Percentiles rank a stretch among this genome's conserved stretches.
These are phyloP conservation scores for Latheticus oryzae DNA, from an alignment of 2,888 invertebrate genomes.

Conservation along the genomic window DNA sequence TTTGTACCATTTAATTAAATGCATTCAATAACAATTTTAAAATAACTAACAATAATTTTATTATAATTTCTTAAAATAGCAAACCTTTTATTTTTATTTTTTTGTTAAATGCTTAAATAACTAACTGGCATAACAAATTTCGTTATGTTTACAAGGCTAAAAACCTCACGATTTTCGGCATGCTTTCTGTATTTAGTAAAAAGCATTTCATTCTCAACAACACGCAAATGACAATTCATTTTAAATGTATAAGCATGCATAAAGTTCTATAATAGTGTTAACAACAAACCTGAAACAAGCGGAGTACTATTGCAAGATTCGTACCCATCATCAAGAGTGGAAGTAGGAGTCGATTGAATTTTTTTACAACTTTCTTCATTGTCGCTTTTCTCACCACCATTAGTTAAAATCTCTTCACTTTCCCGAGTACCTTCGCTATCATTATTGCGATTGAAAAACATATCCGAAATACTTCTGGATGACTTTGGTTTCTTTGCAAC, in stretches of 20 bases:
- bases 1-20: too few species aligned
- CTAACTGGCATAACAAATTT: constrained; percentile 11
- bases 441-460: constrained; percentile 49
- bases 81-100: too few species aligned
- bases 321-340: constrained; percentile 73
- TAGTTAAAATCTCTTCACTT: constrained; percentile 45
- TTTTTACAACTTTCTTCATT: constrained; percentile 39
- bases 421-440: constrained; percentile 41
- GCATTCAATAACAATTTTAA: too few species aligned
- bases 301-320: constrained; percentile 76
- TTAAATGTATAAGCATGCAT: not conserved
- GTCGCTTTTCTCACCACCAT: constrained; percentile 39
- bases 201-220: constrained; percentile 3
- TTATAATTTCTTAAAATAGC: too few species aligned
- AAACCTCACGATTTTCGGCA: constrained; percentile 18
- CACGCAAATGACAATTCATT: not conserved
- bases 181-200: constrained; percentile 3
- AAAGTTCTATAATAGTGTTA: constrained; percentile 8
- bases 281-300: constrained; percentile 69
- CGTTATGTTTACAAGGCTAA: constrained; percentile 18
- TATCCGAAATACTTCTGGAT: constrained; percentile 56
- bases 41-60: too few species aligned
- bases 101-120: constrained; percentile 1
- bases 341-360: constrained; percentile 61
- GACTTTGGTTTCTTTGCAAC: constrained; percentile 54